Conservation (phyloP, 2,797 vertebrate genomes). For the Micromesistius poutassou region DNA sequence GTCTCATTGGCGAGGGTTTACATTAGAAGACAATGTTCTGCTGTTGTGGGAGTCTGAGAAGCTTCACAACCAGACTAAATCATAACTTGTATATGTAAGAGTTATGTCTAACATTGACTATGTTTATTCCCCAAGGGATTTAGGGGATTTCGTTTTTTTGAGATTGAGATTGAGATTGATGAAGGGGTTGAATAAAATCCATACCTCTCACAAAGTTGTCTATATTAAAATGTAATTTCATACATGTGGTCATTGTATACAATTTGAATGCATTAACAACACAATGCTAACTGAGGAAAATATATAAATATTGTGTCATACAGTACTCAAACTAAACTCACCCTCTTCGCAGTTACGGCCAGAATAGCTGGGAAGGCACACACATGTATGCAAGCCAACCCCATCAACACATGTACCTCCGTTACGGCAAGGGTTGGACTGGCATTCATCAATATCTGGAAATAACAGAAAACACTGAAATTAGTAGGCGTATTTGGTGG, state of each 20-base stretch:
- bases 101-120: background rate
- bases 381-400: slow-evolving; percentile 82
- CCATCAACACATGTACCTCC: slow-evolving; percentile 92
- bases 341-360: slow-evolving; percentile 91
- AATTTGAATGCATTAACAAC: background rate
- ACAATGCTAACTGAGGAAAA: background rate
- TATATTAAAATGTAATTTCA: background rate
- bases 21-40: slow-evolving; percentile 5
- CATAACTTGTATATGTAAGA: background rate
- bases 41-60: slow-evolving; percentile 1
- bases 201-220: background rate
- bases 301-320: background rate
- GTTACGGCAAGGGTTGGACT: slow-evolving; percentile 91
- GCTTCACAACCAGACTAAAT: slow-evolving; percentile 9
- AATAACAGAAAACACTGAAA: slow-evolving; percentile 1
- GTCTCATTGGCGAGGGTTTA: slow-evolving; percentile 10
- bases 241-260: background rate
- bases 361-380: slow-evolving; percentile 91
- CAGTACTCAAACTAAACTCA: slow-evolving; percentile 57
- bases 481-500: background rate
- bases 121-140: slow-evolving; percentile 1
- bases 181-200: background rate
- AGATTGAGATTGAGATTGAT: too few relatives aligned
- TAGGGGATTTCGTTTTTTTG: slow-evolving; percentile 1
- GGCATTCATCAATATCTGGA: slow-evolving; percentile 93